phyloP scores from a whole-genome alignment of 2,888 invertebrate genomes.

The Xestoiulus laeticollis region DNA sequence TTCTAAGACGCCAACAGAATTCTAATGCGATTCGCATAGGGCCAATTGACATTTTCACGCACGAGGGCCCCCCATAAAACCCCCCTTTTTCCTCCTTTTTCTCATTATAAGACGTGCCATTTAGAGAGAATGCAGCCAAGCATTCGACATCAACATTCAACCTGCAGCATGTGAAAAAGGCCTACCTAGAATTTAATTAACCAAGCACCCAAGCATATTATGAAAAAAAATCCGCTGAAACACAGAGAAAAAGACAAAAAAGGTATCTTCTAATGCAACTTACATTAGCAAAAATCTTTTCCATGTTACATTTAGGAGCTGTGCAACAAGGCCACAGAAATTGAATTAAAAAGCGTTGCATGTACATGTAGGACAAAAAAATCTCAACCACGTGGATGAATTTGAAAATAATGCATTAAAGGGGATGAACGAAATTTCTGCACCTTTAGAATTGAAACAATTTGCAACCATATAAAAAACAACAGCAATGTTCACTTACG shows the following conservation, averaged over 20 bases:
- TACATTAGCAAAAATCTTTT: neutral
- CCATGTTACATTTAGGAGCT: neutral
- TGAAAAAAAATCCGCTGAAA: neutral
- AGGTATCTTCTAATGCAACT: neutral
- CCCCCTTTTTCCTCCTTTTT: neutral
- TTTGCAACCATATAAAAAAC: no score
- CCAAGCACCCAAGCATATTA: neutral
- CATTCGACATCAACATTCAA: conserved; percentile 13
- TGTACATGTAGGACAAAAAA: no score
- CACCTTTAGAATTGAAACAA: no score
- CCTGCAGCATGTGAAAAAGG: neutral
- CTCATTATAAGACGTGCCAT: neutral
- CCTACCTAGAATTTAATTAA: no score
- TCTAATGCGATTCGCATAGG: conserved; percentile 1
- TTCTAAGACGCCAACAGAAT: neutral
- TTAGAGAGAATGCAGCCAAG: neutral
- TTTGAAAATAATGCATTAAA: no score
- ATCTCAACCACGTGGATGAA: no score
- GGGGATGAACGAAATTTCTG: no score
- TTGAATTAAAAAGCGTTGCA: no score
- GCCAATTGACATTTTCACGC: conserved; percentile 37
- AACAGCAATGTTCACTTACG: no score
- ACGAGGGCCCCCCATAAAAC: neutral
- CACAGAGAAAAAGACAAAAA: neutral
- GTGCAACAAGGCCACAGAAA: neutral